These are phyloP conservation scores for Apoda limacodes DNA, from an alignment of 2,888 invertebrate genomes.

Conservation along the genomic window DNA sequence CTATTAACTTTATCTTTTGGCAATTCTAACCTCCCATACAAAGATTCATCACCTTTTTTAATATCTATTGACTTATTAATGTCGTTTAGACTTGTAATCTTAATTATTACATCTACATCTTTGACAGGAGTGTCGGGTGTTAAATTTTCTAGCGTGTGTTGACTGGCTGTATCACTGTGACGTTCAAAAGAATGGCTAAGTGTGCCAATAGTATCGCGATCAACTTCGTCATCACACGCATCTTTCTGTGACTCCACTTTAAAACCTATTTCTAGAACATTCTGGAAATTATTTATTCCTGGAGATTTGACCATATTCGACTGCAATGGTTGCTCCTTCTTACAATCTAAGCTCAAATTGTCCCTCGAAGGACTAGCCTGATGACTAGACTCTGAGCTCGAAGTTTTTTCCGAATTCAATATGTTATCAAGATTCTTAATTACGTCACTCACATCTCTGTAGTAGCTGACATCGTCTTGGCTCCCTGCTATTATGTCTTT, in stretches of 20 bases:
- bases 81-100: constrained; percentile 26
- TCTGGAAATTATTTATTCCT: constrained; percentile 58
- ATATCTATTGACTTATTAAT: constrained; percentile 15
- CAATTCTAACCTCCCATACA: constrained; percentile 35
- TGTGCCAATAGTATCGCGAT: constrained; percentile 53
- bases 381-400: constrained; percentile 70
- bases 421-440: constrained; percentile 74
- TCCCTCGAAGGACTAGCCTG: constrained; percentile 67
- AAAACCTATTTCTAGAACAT: constrained; percentile 42
- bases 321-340: constrained; percentile 52
- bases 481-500: constrained; percentile 69
- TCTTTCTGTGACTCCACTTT: constrained; percentile 30
- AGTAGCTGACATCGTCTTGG: constrained; percentile 72
- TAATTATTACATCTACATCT: constrained; percentile 35
- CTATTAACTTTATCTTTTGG: constrained; percentile 49
- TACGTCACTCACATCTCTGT: constrained; percentile 71
- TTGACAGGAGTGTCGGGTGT: constrained; percentile 56
- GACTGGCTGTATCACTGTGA: constrained; percentile 51
- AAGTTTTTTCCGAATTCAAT: constrained; percentile 71
- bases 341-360: constrained; percentile 55
- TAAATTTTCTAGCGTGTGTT: constrained; percentile 54
- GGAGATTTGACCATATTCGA: constrained; percentile 59
- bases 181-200: constrained; percentile 60
- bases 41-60: constrained; percentile 23
- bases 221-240: constrained; percentile 41